Percentiles rank a stretch among this genome's conserved stretches.
Conservation (phyloP, 2,888 invertebrate genomes). For the Xestia c-nigrum region DNA sequence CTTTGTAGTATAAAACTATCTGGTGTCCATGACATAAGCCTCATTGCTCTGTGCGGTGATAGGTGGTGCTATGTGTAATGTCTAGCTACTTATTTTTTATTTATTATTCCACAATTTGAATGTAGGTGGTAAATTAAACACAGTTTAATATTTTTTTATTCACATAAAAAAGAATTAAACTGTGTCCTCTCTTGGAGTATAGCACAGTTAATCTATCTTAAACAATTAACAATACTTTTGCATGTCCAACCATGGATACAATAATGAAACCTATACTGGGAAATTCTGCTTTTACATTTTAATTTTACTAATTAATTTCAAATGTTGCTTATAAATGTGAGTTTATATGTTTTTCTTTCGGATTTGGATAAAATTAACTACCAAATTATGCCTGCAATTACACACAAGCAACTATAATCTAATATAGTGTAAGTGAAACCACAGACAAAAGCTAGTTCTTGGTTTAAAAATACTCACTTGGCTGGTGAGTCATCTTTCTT, state of each 20-base stretch:
- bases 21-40: no score
- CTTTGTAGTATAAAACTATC: no score
- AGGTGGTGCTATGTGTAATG: no score
- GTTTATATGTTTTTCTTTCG: neutral
- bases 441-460: neutral
- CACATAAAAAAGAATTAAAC: no score
- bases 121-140: neutral
- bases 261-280: neutral
- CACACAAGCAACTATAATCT: neutral
- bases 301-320: neutral
- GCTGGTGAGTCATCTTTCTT: conserved; percentile 96
- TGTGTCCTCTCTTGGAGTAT: neutral
- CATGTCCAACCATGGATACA: neutral
- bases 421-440: neutral
- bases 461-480: conserved; percentile 87
- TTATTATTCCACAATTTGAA: neutral
- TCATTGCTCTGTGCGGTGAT: no score
- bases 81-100: no score
- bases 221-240: no score
- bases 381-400: neutral
- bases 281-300: no score
- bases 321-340: neutral
- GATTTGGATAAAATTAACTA: neutral
- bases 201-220: neutral
- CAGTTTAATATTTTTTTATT: no score